phyloP scores from a whole-genome alignment of 2,113 vertebrate species.

The Petaurus breviceps region DNA sequence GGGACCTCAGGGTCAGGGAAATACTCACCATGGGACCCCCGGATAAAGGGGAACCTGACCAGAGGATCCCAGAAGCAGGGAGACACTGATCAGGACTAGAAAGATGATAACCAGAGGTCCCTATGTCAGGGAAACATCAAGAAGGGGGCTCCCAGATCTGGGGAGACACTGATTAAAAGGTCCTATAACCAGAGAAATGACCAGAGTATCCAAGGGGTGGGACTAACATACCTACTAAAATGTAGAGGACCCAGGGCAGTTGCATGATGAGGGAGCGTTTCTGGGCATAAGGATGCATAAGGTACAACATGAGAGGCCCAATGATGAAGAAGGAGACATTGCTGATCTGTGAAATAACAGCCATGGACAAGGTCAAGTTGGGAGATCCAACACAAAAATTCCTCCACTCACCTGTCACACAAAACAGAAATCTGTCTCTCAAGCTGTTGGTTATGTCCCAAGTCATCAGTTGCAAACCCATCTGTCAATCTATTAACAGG shows the following conservation, averaged over 20 bases:
- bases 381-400: not conserved
- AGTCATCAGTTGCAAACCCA: not conserved
- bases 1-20: not conserved
- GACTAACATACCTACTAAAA: constrained; percentile 87
- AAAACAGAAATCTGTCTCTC: not conserved
- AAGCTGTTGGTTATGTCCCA: not conserved
- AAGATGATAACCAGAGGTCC: not conserved
- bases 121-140: not conserved
- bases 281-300: constrained; percentile 89
- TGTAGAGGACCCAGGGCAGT: constrained; percentile 85
- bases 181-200: not conserved
- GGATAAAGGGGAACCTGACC: not conserved
- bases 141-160: not conserved
- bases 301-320: constrained; percentile 90
- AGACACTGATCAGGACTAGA: not conserved
- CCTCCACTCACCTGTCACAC: not conserved
- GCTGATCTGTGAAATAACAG: constrained; percentile 88
- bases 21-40: not conserved
- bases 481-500: not conserved
- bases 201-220: not conserved
- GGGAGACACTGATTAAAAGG: not conserved
- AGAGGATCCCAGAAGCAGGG: not conserved
- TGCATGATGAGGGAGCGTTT: constrained; percentile 86
- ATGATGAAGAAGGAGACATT: constrained; percentile 92
- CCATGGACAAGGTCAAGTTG: not conserved